A percentile compares a stretch with the other conserved stretches of the same genome.
phyloP scores from a whole-genome alignment of 2,797 vertebrate species.

The Malacoctenus gilli region DNA sequence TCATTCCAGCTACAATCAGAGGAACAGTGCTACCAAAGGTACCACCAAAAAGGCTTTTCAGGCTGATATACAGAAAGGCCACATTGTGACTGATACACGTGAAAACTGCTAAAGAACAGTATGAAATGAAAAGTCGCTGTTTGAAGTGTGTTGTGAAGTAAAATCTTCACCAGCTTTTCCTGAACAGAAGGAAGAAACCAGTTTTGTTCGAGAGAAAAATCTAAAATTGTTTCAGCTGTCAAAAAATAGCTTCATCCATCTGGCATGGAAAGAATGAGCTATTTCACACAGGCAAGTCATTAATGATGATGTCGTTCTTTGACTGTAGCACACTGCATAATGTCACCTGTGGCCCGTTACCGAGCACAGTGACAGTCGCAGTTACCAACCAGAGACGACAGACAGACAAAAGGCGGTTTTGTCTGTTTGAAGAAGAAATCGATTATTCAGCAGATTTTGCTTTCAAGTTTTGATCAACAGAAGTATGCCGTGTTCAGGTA shows the following conservation, averaged over 20 bases:
- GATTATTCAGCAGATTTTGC: background rate
- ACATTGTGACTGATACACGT: background rate
- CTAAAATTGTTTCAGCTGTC: conserved; percentile 10
- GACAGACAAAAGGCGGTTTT: no score
- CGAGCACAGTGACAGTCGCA: background rate
- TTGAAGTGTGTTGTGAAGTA: no score
- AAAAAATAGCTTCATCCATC: conserved; percentile 17
- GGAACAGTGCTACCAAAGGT: no score
- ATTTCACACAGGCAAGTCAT: conserved; percentile 4
- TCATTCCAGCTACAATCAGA: no score
- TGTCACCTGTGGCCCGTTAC: background rate
- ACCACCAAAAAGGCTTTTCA: no score
- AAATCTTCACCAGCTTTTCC: no score
- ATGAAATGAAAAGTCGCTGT: background rate
- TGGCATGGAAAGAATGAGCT: background rate
- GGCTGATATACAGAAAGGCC: background rate
- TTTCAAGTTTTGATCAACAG: conserved; percentile 17
- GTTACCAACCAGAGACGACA: conserved; percentile 11
- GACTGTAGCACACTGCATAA: conserved; percentile 3
- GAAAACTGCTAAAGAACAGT: background rate
- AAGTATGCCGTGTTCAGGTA: conserved; percentile 2
- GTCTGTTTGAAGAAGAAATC: no score
- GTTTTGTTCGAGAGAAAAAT: background rate
- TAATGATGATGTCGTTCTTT: conserved; percentile 2
- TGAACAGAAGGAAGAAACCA: no score